Evolutionary conservation across 2,797 vertebrate genomes (phyloP), one percentile per base, ranked within the genome.

Genomic region (Muraenolepis orangiensis): DNA sequence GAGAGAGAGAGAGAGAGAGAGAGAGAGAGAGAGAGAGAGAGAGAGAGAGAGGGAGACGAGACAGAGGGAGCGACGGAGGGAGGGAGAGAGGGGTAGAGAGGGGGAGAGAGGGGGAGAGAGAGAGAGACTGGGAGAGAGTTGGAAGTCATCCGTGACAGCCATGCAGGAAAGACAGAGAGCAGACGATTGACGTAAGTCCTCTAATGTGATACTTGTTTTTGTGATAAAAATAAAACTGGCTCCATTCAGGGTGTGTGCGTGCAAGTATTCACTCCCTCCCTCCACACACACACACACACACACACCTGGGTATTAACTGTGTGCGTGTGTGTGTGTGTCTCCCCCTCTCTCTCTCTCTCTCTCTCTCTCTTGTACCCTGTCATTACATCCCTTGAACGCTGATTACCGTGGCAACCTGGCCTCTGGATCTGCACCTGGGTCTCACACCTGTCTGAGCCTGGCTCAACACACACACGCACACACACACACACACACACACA

Each of bases 341-440:
- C 32, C 7, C 32, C 7, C 32, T 34, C 32, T 34, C 32, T 34
- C 32, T 34, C 32, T 3, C 32, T 4, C 32, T 4, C 42, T 76
- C 78, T n/a, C n/a, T n/a, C 81, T 83, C 76, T 80, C 84, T 76
- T 16, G 13, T 76, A 88, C 80, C 86, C 89, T 92, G 89, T 93
- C 82, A 92, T 92, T 89, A 93, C 73, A 66, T 13, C 66, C 78
- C 84, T 72, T 40, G 73, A 72, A 75, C 81, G 79, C 82, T 87
- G 83, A 89, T 93, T 87, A 88, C 87, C 74, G 84, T 77, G 64
- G 81, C 81, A 85, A 18, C 84, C 83, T 88, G 82, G 91, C 90
- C 91, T 79, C 80, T 88, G 86, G 90, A 87, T 73, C 40, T 87
- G 78, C 92, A 91, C 91, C 93, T 93, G 91, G 90, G 81, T 46